Evolutionary conservation across 2,797 vertebrate genomes (phyloP).

Genomic region (Artibeus lituratus): DNA sequence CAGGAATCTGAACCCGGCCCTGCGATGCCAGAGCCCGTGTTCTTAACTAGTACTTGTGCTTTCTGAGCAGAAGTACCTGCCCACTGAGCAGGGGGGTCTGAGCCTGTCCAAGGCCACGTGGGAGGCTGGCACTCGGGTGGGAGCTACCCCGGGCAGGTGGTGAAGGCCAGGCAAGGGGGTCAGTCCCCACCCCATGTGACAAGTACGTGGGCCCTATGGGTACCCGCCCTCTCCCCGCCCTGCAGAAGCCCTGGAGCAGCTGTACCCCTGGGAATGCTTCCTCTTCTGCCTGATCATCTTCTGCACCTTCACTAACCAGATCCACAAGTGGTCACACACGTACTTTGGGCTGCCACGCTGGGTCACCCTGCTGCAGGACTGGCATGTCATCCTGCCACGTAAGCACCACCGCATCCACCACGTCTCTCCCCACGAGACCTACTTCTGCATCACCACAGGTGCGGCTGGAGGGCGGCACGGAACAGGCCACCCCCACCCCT

Average conservation of each 20-base stretch:
- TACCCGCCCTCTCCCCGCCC: neutral
- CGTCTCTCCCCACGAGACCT: slow-evolving; percentile 97
- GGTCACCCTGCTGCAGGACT: slow-evolving; percentile 94
- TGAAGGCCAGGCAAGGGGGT: neutral
- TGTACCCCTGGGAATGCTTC: slow-evolving; percentile 94
- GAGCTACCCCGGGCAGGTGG: accelerated
- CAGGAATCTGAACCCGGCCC: neutral
- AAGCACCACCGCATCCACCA: slow-evolving; percentile 98
- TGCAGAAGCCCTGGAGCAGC: slow-evolving; percentile 88
- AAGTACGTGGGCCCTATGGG: accelerated
- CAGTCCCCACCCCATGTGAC: accelerated
- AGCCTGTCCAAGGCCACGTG: neutral
- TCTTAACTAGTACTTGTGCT: neutral
- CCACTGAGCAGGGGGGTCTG: neutral
- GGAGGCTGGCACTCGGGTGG: neutral
- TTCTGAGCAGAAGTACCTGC: neutral
- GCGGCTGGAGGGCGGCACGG: neutral
- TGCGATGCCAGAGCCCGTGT: neutral
- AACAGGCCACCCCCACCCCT: neutral
- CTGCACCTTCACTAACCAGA: slow-evolving; percentile 98
- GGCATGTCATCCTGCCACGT: slow-evolving; percentile 94
- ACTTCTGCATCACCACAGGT: slow-evolving; percentile 99
- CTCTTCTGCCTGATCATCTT: slow-evolving; percentile 94
- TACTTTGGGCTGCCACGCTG: slow-evolving; percentile 95
- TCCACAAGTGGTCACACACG: slow-evolving; percentile 99